Evolutionary conservation across 2,113 vertebrate species (phyloP).

Genomic region (Anas platyrhynchos): DNA sequence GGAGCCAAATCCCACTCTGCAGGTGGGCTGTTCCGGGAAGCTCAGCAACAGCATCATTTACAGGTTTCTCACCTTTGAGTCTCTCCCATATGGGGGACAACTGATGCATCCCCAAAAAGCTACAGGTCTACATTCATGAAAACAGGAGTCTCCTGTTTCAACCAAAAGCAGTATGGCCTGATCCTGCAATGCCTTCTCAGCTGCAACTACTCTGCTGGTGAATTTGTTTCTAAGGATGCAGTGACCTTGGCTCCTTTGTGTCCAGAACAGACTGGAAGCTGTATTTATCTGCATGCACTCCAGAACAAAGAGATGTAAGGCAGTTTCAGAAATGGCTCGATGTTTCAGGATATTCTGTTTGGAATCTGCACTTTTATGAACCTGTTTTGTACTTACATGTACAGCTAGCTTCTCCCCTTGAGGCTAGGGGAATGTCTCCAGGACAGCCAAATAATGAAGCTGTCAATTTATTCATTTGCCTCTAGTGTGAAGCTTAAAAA

Average conservation of each 20-base stretch:
- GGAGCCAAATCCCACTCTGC: neutral
- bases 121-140: neutral
- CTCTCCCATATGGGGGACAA: neutral
- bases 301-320: neutral
- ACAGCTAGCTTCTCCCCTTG: neutral
- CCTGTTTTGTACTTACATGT: neutral
- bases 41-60: neutral
- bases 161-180: neutral
- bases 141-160: neutral
- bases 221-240: neutral
- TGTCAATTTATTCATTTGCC: constrained; percentile 25
- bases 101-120: neutral
- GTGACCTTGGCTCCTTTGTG: neutral
- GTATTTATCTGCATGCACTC: neutral
- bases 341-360: neutral
- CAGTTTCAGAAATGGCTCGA: neutral
- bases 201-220: neutral
- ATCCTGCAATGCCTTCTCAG: neutral
- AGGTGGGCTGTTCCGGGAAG: neutral
- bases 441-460: constrained; percentile 25
- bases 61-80: neutral
- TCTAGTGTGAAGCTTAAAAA: constrained; percentile 26
- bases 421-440: neutral
- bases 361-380: neutral
- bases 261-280: neutral